Evolutionary conservation across 2,113 vertebrate genomes (phyloP), one percentile per base, ranked within the genome.

Genomic region (Monopterus albus): DNA sequence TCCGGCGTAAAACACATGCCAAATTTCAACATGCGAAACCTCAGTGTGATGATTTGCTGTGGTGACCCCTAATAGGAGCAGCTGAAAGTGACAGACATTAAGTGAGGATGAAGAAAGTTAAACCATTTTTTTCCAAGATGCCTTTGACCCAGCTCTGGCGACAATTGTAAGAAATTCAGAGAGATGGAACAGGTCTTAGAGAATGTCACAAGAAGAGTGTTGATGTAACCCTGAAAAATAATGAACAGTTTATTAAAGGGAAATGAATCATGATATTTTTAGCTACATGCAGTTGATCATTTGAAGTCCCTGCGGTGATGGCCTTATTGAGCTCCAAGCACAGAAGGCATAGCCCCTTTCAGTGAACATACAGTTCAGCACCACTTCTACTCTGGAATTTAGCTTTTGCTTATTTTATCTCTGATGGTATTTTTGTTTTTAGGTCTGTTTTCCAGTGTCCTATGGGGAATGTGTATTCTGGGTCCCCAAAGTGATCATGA

Each of bases 361-460:
- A 17, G 55, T 31, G 49, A 67, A 47, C 56, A 70, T 20, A 26
- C 18, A 74, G n/a, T n/a, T n/a, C n/a, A n/a, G 52, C 36, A 42
- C 4, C 38, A 63, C 57, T 49, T 75, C 43, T 33, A 18, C 42
- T 39, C 55, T 79, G 69, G 56, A 79, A 82, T 79, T 64, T 87
- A 59, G 73, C 71, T 67, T 55, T 61, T 40, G 20, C 67, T 83
- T 85, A 68, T 75, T 87, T 87, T 82, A 86, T 89, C 79, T 81
- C 29, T 64, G 75, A 64, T 88, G 82, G 68, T 92, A 89, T 89
- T 91, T 89, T 85, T 82, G 81, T 87, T 87, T 88, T 82, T 86
- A 74, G 64, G 73, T 82, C 76, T 82, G 79, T 85, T 91, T 84
- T 66, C 33, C 43, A 53, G 29, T 26, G 18, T 84, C 86, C 75